Conservation (phyloP, 2,888 invertebrate genomes). For the Mimas tiliae region DNA sequence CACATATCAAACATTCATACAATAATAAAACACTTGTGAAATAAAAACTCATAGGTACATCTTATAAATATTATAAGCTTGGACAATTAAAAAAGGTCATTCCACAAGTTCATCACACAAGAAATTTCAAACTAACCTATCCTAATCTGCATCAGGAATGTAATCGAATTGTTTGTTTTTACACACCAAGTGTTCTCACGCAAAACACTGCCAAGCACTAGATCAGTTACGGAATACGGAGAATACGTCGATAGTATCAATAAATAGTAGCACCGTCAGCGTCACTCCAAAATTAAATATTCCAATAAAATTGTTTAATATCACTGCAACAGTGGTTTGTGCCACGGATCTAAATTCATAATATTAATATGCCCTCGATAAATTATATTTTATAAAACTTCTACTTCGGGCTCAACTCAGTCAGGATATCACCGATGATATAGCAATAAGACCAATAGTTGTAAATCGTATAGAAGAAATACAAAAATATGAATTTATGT, state of each 20-base stretch:
- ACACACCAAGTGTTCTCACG: slow-evolving; percentile 29
- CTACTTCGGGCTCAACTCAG: too few species aligned
- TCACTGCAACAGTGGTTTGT: background rate
- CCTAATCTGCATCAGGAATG: slow-evolving; percentile 63
- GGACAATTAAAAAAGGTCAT: background rate
- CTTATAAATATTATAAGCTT: background rate
- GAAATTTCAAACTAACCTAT: slow-evolving; percentile 30
- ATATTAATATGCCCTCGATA: slow-evolving; percentile 1
- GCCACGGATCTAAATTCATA: slow-evolving; percentile 2
- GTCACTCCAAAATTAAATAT: background rate
- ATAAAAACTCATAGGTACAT: slow-evolving; percentile 4
- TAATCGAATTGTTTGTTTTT: slow-evolving; percentile 54
- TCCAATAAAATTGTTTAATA: background rate
- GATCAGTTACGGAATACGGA: slow-evolving; percentile 19
- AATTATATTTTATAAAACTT: background rate
- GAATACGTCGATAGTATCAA: background rate
- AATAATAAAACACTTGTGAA: slow-evolving; percentile 1
- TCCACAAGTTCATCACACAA: background rate
- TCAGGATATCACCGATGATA: background rate
- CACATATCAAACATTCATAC: background rate
- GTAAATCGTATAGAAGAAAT: slow-evolving; percentile 3
- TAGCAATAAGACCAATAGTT: background rate
- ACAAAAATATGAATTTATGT: background rate
- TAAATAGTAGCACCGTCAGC: too few species aligned
- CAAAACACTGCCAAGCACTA: slow-evolving; percentile 20